These are phyloP conservation scores for Potamarius usumacintae DNA, from an alignment of 2,113 vertebrate genomes.

Conservation along the genomic window DNA sequence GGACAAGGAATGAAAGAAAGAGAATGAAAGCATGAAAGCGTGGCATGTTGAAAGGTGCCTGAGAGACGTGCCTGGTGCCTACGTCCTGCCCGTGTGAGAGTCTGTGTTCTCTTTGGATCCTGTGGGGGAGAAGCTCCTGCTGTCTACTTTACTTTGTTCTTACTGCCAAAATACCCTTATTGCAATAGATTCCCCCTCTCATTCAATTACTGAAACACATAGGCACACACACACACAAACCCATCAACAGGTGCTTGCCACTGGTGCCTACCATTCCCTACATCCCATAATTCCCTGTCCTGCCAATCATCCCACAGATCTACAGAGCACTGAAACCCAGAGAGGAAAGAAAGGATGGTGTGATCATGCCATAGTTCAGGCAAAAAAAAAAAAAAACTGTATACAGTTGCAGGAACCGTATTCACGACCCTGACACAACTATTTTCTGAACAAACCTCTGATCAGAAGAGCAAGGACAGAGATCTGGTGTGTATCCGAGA, in stretches of 20 bases:
- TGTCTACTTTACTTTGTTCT: constrained; percentile 54
- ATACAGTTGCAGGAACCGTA: neutral
- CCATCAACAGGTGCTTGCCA: constrained; percentile 74
- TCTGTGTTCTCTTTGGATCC: constrained; percentile 34
- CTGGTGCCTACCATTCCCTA: constrained; percentile 66
- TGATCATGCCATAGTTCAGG: constrained; percentile 8
- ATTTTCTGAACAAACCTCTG: neutral
- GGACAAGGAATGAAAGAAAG: neutral
- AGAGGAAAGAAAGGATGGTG: constrained; percentile 19
- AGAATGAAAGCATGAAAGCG: neutral
- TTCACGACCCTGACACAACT: neutral
- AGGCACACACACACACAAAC: constrained; percentile 39
- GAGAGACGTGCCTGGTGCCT: neutral
- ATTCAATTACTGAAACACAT: neutral
- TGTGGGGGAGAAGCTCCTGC: constrained; percentile 31
- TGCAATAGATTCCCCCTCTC: constrained; percentile 57
- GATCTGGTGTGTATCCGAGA: neutral
- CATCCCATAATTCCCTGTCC: constrained; percentile 58
- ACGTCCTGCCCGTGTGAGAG: neutral
- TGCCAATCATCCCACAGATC: constrained; percentile 47
- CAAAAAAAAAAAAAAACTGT: neutral
- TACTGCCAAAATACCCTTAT: constrained; percentile 66
- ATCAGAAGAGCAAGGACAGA: neutral
- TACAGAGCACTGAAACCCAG: constrained; percentile 4
- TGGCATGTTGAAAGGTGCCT: constrained; percentile 1